Base-by-base conservation (phyloP, 2,113 vertebrate species). In the Odobenus rosmarus region DNA sequence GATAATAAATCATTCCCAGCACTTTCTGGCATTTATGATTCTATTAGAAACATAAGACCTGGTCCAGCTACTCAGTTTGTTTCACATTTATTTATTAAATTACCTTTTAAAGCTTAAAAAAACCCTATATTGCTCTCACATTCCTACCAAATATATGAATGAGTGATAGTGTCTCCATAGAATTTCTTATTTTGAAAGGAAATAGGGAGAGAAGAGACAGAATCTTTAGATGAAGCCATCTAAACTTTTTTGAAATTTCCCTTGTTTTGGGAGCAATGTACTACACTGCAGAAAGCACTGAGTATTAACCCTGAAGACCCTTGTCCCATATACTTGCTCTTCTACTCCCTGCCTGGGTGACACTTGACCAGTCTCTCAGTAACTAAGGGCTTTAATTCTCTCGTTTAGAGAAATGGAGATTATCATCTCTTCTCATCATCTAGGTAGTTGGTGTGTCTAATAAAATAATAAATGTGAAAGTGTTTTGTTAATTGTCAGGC, bases 1-100 rank as follows among this genome's bases (percentile, higher is more conserved):
- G 98, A 98, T 98, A 98, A 99, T 99, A 99, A 99, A 99, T 99
- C 98, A 99, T 98, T 92, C 96, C 96, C 97, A 97, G 90, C 33
- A 82, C 87, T 98, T 98, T 57, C 15, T 98, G 98, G 97, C 98
- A 98, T 98, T 98, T 98, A 98, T 98, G 96, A 98, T 98, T 98
- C 98, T 98, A 98, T 98, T 97, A 98, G 97, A 98, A 98, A 98
- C 93, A 89, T 96, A 98, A 97, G 97, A 98, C 97, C 89, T 97
- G 95, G 98, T 98, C 97, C 85, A 97, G 94, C 95, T 97, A 94
- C 97, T 94, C 82, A 87, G 98, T 98, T 99, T 98, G 97, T 98
- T 98, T 98, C 98, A 98, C 76, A 98, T 98, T 98, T 99, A 98
- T 98, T 98, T 98, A 94, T 97, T 95, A 94, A 98, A 95, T 98